Conservation (phyloP, 2,113 vertebrate genomes). For the Anarhynchus alexandrinus region DNA sequence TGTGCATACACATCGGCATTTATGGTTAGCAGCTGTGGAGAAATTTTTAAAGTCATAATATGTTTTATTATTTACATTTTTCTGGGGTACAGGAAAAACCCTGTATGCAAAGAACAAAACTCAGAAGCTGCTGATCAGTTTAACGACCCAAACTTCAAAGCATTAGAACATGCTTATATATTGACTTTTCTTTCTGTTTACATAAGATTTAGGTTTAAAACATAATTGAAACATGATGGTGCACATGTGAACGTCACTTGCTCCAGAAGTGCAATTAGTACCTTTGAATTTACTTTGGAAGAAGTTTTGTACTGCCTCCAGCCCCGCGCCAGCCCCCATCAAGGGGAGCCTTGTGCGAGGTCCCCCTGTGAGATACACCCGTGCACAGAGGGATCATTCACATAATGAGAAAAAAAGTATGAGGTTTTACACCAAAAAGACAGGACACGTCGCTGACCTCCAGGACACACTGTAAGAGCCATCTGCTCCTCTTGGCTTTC, state of each 20-base stretch:
- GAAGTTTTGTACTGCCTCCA: not conserved
- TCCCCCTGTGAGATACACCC: not conserved
- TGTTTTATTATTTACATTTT: not conserved
- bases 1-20: not conserved
- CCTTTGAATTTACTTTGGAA: constrained; percentile 10
- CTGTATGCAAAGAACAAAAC: not conserved
- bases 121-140: not conserved
- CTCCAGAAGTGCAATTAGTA: not conserved
- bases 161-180: not conserved
- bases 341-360: not conserved
- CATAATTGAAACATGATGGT: not conserved
- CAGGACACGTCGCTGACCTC: not conserved
- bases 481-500: not conserved
- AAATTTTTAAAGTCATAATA: not conserved
- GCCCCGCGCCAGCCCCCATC: fast-evolving
- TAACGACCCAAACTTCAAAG: not conserved
- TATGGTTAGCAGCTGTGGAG: not conserved
- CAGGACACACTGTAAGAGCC: not conserved
- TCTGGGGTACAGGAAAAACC: not conserved
- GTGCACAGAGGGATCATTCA: fast-evolving
- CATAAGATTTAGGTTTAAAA: not conserved
- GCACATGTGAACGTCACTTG: not conserved
- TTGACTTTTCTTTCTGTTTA: not conserved
- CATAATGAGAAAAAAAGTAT: not conserved
- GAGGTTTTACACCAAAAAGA: not conserved